Evolutionary conservation across 2,797 vertebrate species (phyloP), one percentile per base, ranked within the genome.

Genomic region (Iguana delicatissima): DNA sequence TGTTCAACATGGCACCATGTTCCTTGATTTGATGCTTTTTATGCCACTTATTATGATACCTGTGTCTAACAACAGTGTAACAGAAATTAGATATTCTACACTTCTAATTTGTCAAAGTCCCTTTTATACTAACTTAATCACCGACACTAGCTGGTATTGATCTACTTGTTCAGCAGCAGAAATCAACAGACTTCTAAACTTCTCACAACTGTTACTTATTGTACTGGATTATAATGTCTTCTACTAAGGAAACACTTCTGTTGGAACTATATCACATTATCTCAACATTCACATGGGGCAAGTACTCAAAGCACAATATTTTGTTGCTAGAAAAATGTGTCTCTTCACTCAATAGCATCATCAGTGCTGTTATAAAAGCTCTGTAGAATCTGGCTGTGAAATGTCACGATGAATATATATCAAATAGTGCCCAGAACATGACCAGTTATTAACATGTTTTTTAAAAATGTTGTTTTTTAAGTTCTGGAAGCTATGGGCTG

Each of bases 41-140:
- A 12, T 35, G 18, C n/a, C 16, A 74, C 10, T 35, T 38, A 62
- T 59, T 59, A 9, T 24, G 50, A 73, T 26, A 50, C 29, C 26
- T 74, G 35, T 22, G 26, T 13, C 24, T 35, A 77, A 35, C 35
- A 77, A 35, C 13, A 85, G 1, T 42, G 22, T 7, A 26, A 74
- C 24, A 73, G n/a, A 85, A 55, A 73, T 73, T 89, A 94, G 81
- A 42, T 90, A 1, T 14, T 80, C 84, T 80, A 90, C 86, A 32
- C 79, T 4, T 0, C 12, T 52, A 0, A 0, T 80, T 1, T 29
- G 55, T 76, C 90, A 90, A 35, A 88, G 29, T 1, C 55, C 88
- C 42, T 74, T 90, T 85, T 38, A 50, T 1, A 7, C 0, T 0
- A 69, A 26, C 20, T 59, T 42, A 4, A 88, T 89, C 32, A 6